phyloP scores from a whole-genome alignment of 2,888 invertebrate genomes.

The Hypsopygia costalis region DNA sequence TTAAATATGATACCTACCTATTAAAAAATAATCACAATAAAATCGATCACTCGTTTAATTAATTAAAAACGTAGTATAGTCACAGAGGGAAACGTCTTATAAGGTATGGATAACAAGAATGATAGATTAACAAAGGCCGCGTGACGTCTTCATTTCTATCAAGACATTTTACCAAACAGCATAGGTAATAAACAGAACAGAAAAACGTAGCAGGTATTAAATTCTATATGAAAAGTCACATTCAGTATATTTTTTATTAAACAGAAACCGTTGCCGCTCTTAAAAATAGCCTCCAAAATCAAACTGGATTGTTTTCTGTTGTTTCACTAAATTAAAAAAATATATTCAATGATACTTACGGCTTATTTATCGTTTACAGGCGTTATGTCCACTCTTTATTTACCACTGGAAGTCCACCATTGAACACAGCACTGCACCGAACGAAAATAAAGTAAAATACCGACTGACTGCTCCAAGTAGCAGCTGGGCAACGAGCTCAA shows the following conservation, averaged over 20 bases:
- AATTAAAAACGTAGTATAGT: too few relatives aligned
- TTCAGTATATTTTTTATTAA: not conserved
- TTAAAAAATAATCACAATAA: too few relatives aligned
- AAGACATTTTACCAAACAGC: not conserved
- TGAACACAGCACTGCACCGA: slow-evolving; percentile 45
- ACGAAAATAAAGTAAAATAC: slow-evolving; percentile 42
- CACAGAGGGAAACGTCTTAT: too few relatives aligned
- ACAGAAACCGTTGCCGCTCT: not conserved
- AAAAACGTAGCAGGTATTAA: too few relatives aligned
- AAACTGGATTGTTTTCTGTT: not conserved
- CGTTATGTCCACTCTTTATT: slow-evolving; percentile 32
- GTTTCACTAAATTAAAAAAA: slow-evolving; percentile 1
- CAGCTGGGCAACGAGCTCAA: slow-evolving; percentile 23
- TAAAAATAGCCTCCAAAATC: slow-evolving; percentile 3
- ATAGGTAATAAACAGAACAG: too few relatives aligned
- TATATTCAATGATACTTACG: slow-evolving; percentile 15
- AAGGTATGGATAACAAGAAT: too few relatives aligned
- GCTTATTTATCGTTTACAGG: slow-evolving; percentile 3
- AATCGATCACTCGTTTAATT: too few relatives aligned
- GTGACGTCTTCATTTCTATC: slow-evolving; percentile 3
- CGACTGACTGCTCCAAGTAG: slow-evolving; percentile 40
- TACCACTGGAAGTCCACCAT: slow-evolving; percentile 46
- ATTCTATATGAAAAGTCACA: not conserved
- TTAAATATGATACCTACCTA: too few relatives aligned
- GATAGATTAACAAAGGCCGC: slow-evolving; percentile 4